A percentile compares a stretch with the other conserved stretches of the same genome.
phyloP scores from a whole-genome alignment of 2,113 vertebrate species.

The Pachycephala philippinensis region DNA sequence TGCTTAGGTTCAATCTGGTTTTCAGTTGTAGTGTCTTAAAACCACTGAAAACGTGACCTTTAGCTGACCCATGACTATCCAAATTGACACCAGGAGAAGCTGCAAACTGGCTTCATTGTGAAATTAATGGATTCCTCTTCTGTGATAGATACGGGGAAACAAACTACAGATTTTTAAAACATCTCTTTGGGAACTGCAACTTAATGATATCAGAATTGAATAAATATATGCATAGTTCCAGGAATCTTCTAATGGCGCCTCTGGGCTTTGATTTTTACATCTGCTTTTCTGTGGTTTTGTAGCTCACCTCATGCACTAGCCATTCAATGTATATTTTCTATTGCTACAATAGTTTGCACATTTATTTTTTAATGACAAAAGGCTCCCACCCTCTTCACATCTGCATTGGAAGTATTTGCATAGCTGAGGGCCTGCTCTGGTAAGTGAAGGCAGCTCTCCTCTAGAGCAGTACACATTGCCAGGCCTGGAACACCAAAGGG shows the following conservation, averaged over 20 bases:
- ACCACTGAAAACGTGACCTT: not conserved
- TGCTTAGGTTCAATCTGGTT: not conserved
- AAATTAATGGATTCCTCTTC: not conserved
- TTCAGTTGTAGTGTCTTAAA: not conserved
- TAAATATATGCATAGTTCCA: not conserved
- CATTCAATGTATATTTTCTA: not conserved
- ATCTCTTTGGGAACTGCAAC: not conserved
- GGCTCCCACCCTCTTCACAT: not conserved
- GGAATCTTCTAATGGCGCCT: not conserved
- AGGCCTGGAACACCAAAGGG: not conserved
- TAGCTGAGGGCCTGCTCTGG: not conserved
- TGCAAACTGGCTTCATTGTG: not conserved
- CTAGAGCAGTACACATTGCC: not conserved
- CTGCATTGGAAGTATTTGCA: not conserved
- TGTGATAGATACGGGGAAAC: not conserved
- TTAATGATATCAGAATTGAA: not conserved
- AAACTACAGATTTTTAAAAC: not conserved
- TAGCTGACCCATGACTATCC: conserved; percentile 16
- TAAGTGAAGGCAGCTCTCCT: not conserved
- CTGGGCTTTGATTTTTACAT: not conserved
- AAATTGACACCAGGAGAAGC: conserved; percentile 11
- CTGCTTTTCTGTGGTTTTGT: not conserved
- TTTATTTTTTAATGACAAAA: not conserved
- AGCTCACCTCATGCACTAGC: not conserved
- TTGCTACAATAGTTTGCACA: not conserved